Base-by-base conservation (phyloP, 1,140 invertebrate species). In the Trichomalopsis sarcophagae region DNA sequence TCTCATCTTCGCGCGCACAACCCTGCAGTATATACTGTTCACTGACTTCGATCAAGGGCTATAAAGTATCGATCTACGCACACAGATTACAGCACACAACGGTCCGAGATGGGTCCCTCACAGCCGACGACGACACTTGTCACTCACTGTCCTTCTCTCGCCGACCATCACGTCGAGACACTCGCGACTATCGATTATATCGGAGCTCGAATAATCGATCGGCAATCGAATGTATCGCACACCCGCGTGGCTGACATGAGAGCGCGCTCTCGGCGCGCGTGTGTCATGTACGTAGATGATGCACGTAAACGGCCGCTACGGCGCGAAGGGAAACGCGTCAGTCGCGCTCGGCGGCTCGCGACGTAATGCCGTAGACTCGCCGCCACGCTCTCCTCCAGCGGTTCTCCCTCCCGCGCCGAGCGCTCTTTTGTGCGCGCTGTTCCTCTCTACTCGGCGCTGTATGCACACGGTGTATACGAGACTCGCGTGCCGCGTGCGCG, bases 301-400 rank as follows among this genome's bases (percentile, higher is more conserved):
- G 44, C 36, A 40, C 73, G 0, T 13, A 74, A 33, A 33, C 36
- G 21, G 55, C 36, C 78, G 68, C 27, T 27, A 27, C 4, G 30
- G 23, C 40, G 77, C 75, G 68, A 55, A n/a, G 44, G 71, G 74
- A 66, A 86, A 90, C 91, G 89, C 90, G 90, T 92, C 91, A 92
- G 90, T 91, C 92, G 91, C 91, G 89, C 88, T 91, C 91, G 91
- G 88, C 91, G 91, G 91, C 91, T 89, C 92, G 91, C 93, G 92
- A 91, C 92, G 92, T 90, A 91, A 91, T 93, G 93, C 90, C 90
- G 90, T 88, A 88, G 81, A 85, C 88, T 88, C 84, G 87, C 86
- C 90, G 88, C 89, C 90, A 89, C 91, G 90, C 90, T 90, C 87
- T 81, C 82, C 82, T n/a, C 73, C 86, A 90, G 89, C 89, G 88